phyloP scores from a whole-genome alignment of 2,888 invertebrate genomes.

The Empis livida region DNA sequence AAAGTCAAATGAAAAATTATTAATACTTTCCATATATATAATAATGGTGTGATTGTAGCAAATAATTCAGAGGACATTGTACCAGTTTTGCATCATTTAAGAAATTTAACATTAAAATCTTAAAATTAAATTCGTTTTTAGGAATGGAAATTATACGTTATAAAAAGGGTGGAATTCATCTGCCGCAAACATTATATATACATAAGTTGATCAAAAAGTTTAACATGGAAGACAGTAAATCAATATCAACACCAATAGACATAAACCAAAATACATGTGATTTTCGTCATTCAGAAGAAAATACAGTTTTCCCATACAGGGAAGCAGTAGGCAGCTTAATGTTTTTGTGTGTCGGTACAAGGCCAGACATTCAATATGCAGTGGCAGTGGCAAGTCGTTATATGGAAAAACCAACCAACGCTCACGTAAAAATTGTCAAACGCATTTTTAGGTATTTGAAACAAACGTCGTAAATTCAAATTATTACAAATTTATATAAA shows the following conservation, averaged over 20 bases:
- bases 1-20: conserved; percentile 3
- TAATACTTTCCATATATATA: background rate
- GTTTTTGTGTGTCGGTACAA: conserved; percentile 1
- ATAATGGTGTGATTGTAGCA: background rate
- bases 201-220: background rate
- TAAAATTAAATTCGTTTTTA: background rate
- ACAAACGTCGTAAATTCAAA: conserved; percentile 2
- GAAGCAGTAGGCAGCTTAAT: conserved; percentile 3
- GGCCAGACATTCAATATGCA: conserved; percentile 5
- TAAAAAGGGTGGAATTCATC: background rate
- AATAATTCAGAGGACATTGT: background rate
- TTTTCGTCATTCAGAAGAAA: background rate
- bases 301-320: conserved; percentile 3
- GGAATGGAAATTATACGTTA: background rate
- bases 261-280: background rate
- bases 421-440: conserved; percentile 6
- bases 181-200: background rate
- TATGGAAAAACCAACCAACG: conserved; percentile 4
- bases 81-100: background rate
- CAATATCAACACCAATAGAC: background rate
- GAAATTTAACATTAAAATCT: background rate
- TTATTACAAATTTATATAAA: no score
- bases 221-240: background rate
- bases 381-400: background rate
- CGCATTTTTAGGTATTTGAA: conserved; percentile 6